Evolutionary conservation across 2,888 invertebrate genomes (phyloP), one percentile per base, ranked within the genome.

Genomic region (Tetragnatha montana): DNA sequence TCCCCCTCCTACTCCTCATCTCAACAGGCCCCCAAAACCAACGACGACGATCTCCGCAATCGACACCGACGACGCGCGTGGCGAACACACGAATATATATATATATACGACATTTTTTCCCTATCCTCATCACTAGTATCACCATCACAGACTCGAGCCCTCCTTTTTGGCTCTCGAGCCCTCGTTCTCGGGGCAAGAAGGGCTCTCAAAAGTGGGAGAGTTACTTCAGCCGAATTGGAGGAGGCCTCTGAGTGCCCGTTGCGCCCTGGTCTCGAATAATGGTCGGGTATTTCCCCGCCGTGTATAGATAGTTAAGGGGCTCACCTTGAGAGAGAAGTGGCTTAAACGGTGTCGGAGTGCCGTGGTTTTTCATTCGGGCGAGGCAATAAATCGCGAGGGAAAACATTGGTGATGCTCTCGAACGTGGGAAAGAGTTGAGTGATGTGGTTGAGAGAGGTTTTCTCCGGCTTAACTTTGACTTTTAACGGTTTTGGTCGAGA

Each of bases 211-310:
- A 89, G 89, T 89, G 85, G 85, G 76, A 85, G 85, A 86, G 89
- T 89, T 89, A 89, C 89, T 89, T 86, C 85, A 89, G 85, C 85
- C 78, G 81, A 76, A 84, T 81, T 89, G 88, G 84, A 89, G 88
- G 88, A 80, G 69, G 74, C 68, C 35, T 35, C 78, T 74, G 81
- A 81, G 89, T 76, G 76, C 51, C 80, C 80, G 60, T 80, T 80
- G 73, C 80, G 80, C 80, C 75, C 81, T 71, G 87, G 81, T 82
- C 80, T 19, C 80, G 68, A 60, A 74, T 79, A 81, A 85, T 85
- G 60, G 85, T 85, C 21, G 81, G 88, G 88, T 88, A 88, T 88
- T 88, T 78, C 51, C 50, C 19, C 60, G 81, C 47, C 49, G 81
- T 49, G 81, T 49, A n/a, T 19, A 86, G 80, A 86, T 80, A 86